Conservation (phyloP, 1,140 invertebrate species). For the Acromyrmex charruanus region DNA sequence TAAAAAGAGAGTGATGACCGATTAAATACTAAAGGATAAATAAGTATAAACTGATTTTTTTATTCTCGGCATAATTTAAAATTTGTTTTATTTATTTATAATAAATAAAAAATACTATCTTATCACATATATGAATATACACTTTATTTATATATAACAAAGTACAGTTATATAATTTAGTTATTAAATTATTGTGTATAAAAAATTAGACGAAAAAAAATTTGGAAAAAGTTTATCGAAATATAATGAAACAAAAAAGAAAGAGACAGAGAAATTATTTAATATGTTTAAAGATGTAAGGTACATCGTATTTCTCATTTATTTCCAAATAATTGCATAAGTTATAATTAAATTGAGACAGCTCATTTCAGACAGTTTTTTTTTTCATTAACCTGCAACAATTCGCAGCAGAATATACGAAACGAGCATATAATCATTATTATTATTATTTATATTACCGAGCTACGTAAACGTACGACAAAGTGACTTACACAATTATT, state of each 20-base stretch:
- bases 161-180: no score
- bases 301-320: not conserved
- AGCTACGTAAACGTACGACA: constrained; percentile 3
- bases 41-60: not conserved
- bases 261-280: not conserved
- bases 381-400: not conserved
- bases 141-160: no score
- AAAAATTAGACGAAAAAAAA: no score
- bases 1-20: not conserved
- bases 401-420: not conserved
- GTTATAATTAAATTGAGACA: constrained; percentile 17
- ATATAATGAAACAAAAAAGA: no score
- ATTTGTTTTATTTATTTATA: constrained; percentile 6
- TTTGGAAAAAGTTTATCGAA: no score
- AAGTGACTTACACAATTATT: constrained; percentile 42
- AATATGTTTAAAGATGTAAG: not conserved
- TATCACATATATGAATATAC: not conserved
- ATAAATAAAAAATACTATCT: not conserved
- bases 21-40: not conserved
- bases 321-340: not conserved
- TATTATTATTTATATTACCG: constrained; percentile 27
- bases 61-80: not conserved
- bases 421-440: constrained; percentile 21
- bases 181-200: no score
- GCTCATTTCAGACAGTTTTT: not conserved